Conservation (phyloP, 2,797 vertebrate genomes). For the Sciurus vulgaris region DNA sequence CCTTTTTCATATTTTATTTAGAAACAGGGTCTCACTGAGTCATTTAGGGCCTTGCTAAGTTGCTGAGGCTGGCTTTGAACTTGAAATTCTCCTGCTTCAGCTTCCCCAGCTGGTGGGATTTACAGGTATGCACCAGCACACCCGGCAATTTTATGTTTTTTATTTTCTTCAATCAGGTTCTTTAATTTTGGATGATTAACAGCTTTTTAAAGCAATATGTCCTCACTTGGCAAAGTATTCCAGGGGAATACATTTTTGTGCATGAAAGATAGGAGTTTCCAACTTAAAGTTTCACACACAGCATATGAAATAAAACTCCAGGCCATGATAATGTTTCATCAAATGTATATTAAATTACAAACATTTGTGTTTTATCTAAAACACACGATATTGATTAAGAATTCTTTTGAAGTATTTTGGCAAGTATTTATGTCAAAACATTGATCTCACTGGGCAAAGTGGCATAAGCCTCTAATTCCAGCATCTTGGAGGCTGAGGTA, state of each 20-base stretch:
- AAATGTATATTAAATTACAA: constrained; percentile 6
- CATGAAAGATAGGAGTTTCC: constrained; percentile 8
- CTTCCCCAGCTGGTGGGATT: too few relatives aligned
- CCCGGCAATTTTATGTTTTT: not conserved
- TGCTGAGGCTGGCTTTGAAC: too few relatives aligned
- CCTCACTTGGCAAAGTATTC: not conserved
- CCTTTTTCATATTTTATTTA: too few relatives aligned
- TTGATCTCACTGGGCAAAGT: too few relatives aligned
- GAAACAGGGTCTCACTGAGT: too few relatives aligned
- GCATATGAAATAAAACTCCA: constrained; percentile 27
- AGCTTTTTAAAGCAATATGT: constrained; percentile 24
- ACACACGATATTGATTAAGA: constrained; percentile 15
- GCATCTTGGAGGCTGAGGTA: too few relatives aligned
- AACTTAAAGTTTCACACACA: constrained; percentile 49
- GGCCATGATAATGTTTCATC: not conserved
- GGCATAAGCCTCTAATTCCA: too few relatives aligned
- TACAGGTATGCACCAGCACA: too few relatives aligned
- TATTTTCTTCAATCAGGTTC: constrained; percentile 46
- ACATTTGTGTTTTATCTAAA: constrained; percentile 47
- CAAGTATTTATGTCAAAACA: not conserved
- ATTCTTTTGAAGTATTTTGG: not conserved
- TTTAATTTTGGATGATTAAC: constrained; percentile 51
- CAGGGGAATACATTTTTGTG: not conserved
- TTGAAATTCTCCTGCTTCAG: too few relatives aligned
- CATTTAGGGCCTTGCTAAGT: too few relatives aligned